Evolutionary conservation across 2,113 vertebrate genomes (phyloP), one percentile per base, ranked within the genome.

Genomic region (Cinclus cinclus): DNA sequence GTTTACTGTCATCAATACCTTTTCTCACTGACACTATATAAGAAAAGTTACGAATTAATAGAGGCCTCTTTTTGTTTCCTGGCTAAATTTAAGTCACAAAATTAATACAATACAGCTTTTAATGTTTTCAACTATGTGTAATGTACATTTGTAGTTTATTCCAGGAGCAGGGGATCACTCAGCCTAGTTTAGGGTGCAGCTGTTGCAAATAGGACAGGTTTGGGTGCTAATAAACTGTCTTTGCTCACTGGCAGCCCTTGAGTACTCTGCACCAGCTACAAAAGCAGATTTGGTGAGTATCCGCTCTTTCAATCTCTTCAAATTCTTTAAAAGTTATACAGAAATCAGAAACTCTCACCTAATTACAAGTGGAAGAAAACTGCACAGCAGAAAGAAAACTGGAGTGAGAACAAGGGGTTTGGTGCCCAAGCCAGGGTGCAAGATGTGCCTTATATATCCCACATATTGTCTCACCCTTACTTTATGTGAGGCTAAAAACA

Each of bases 231-330:
- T 60, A 39, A 79, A 52, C 65, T 83, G 23, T 93, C 41, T 94
- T 75, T 69, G 56, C 74, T 94, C 31, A 8, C 35, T 92, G 85
- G 33, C 90, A 98, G 97, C 67, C 52, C 94, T 77, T 30, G 50
- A 35, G 10, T 84, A n/a, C 74, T 83, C 89, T 69, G 82, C 94
- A 52, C 12, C 94, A 3, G 55, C 76, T 30, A 79, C 91, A 91
- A 92, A 91, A 78, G 68, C 83, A 73, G 95, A 94, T 35, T 77
- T 7, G 89, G 97, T 98, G 65, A 97, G 97, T 95, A 35, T 37
- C 52, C 37, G 70, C 50, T 55, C 25, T 79, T 53, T 50, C 24
- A 6, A 42, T 30, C 35, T 37, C n/a, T 67, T n/a, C 22, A 3
- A 18, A 52, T 52, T 42, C n/a, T 64, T 31, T 11, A 15, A 10